Evolutionary conservation across 2,113 vertebrate species (phyloP), one percentile per base, ranked within the genome.

Genomic region (Solenodon paradoxus): DNA sequence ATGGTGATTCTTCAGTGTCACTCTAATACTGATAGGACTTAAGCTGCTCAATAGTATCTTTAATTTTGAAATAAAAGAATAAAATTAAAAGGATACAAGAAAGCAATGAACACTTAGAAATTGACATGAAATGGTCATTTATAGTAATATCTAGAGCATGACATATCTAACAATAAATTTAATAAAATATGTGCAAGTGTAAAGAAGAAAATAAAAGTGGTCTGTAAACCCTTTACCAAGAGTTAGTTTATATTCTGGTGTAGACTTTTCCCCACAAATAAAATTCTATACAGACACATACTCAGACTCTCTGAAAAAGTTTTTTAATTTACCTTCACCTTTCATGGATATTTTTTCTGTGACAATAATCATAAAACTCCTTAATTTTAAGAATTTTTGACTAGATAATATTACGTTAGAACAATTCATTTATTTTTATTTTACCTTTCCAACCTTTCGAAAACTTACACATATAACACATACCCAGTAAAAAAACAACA

Each of bases 11-110:
- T 35, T 7, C 5, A 42, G 28, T 85, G 47, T 80, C 49, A 32
- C 0, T 63, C 2, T 82, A 40, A 38, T 87, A 30, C 35, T 80
- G 59, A 78, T 9, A 38, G 24, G 40, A 51, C 24, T 71, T 78
- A 71, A 64, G 15, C 55, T 90, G 51, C n/a, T 61, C 40, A 87
- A 20, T 38, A 77, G 20, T 75, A 35, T 87, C 42, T 81, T 86
- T 85, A 55, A 66, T 66, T 90, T 90, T 95, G 28, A 84, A 85
- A 47, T 80, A 74, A 90, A 74, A 51, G 28, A 81, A 68, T 24
- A 72, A 78, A 71, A 59, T 89, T 49, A 55, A 66, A 75, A 81
- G 4, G 45, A 49, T 49, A 19, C 49, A 87, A 68, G 59, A 53
- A 85, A 80, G 26, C 12, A 59, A 0, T 22, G 45, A 84, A 49